These are phyloP conservation scores for Chaetophractus vellerosus DNA, from an alignment of 2,797 vertebrate genomes.

Conservation along the genomic window DNA sequence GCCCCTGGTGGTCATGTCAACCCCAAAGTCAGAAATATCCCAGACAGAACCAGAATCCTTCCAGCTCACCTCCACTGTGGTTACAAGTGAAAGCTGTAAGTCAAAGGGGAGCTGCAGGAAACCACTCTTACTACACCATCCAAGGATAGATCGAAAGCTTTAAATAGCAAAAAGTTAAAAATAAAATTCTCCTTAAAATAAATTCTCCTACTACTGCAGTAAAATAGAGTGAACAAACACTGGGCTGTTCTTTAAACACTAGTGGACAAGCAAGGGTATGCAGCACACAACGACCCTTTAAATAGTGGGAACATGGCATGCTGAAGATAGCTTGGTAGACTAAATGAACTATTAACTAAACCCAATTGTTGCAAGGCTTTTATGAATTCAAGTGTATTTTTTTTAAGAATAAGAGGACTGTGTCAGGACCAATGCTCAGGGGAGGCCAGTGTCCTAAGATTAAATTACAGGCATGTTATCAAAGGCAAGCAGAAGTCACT, in stretches of 20 bases:
- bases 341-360: not conserved
- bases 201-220: constrained; percentile 45
- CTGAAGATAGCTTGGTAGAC: not conserved
- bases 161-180: constrained; percentile 80
- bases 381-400: not conserved
- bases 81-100: not conserved
- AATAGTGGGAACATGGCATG: not conserved
- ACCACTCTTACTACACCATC: not conserved
- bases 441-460: not conserved
- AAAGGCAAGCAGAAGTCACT: not conserved
- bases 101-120: constrained; percentile 47
- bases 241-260: constrained; percentile 1
- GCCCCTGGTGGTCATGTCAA: not conserved
- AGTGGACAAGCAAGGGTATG: not conserved
- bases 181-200: constrained; percentile 81
- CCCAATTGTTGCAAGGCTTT: not conserved
- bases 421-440: not conserved
- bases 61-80: not conserved
- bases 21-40: not conserved
- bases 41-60: not conserved
- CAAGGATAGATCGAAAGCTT: constrained; percentile 67
- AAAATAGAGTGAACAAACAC: constrained; percentile 64
- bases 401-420: not conserved
- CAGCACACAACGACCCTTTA: constrained; percentile 5
- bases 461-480: constrained; percentile 55